Evolutionary conservation across 2,797 vertebrate genomes (phyloP), one percentile per base, ranked within the genome.

Genomic region (Rhyacichthys aspro): DNA sequence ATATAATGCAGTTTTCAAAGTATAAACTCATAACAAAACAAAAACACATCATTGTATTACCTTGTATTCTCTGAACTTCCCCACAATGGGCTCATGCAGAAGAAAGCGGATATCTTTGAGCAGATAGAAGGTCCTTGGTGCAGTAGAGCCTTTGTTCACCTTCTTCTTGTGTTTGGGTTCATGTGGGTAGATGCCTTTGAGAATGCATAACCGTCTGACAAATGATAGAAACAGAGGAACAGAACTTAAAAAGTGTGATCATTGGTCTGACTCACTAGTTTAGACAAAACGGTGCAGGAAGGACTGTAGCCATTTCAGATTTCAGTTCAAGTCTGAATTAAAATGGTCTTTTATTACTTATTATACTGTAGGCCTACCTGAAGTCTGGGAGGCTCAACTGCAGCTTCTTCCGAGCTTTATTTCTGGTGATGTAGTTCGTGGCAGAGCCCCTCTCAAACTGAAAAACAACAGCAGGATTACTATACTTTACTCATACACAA

Each of bases 131-230:
- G 96, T 99, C 57, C 94, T 89, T 0, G 95, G 85, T 0, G 95
- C 95, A 0, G 96, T 98, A 48, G 95, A 98, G 14, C 96, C 95
- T 70, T 96, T 99, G 86, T 98, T 98, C 44, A 98, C 97, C 70
- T 98, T 98, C 91, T 99, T 99, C 91, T 98, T 99, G 90, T 98
- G 94, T 68, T 95, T 98, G 74, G 97, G 97, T 55, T 98, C 97
- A 0, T 96, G 97, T 7, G 97, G 97, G 78, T 99, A 99, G 78
- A 99, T 95, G 12, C 97, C 96, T 74, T 99, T 99, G 15, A 98
- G 87, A 76, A 99, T 98, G 74, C 97, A 99, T 9, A 99, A 89
- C 0, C 96, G 94, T 70, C 97, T 98, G 70, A 8, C 75, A 61
- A 67, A 9, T 14, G 23, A 28, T 28, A 45, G 8, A 56, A 5